These are phyloP conservation scores for Turritopsis rubra DNA, from an alignment of 30 jellyfish, hydroid and myxozoan genomes.

Conservation along the genomic window DNA sequence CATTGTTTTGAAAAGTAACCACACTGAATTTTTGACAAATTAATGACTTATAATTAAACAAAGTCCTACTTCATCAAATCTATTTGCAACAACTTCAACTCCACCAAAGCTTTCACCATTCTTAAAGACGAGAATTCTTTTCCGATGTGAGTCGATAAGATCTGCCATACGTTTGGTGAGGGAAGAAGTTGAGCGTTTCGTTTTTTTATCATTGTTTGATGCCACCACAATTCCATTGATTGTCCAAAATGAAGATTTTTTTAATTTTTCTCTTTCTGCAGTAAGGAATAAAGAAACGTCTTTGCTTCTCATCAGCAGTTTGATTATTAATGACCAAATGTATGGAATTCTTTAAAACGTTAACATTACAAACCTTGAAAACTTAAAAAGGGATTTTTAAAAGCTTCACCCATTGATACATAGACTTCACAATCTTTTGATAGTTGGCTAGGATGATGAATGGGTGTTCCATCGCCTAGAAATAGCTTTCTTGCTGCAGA, in stretches of 20 bases:
- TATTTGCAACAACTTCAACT: conserved; percentile 54
- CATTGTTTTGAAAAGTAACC: too few species aligned
- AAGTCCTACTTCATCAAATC: conserved; percentile 56
- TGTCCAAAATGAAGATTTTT: conserved; percentile 59
- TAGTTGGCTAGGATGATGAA: conserved; percentile 47
- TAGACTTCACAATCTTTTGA: conserved; percentile 53
- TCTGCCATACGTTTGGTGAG: conserved; percentile 51
- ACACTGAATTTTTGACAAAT: neutral
- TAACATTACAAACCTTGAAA: conserved; percentile 38
- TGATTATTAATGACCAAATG: neutral
- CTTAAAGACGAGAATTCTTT: conserved; percentile 50
- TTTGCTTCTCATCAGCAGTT: neutral
- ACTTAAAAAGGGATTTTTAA: conserved; percentile 49
- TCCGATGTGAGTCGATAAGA: conserved; percentile 36
- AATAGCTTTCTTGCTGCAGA: conserved; percentile 79
- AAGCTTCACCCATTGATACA: conserved; percentile 78
- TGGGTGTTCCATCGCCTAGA: conserved; percentile 52
- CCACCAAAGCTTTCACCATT: conserved; percentile 72
- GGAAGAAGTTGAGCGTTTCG: neutral
- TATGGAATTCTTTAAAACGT: neutral
- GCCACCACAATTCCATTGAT: conserved; percentile 58
- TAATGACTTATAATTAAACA: neutral
- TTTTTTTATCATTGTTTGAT: conserved; percentile 16
- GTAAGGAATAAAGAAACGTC: neutral
- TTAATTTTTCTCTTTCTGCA: conserved; percentile 46